Evolutionary conservation across 2,797 vertebrate species (phyloP).

Genomic region (Apodemus agrarius): DNA sequence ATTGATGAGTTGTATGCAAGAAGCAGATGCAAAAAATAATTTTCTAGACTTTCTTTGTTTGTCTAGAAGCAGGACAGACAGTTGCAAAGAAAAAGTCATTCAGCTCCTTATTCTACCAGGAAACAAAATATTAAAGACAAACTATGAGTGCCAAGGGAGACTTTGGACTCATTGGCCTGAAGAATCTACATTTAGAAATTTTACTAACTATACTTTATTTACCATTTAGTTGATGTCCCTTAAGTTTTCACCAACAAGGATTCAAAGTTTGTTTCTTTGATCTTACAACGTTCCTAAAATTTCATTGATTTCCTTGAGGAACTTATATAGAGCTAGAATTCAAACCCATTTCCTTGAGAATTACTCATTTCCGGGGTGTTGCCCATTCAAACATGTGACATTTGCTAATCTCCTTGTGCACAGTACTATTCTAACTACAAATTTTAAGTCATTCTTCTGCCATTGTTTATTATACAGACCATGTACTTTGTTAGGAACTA

Average conservation of each 20-base stretch:
- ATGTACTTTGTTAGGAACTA: not conserved
- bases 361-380: not conserved
- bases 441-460: not conserved
- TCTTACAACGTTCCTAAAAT: not conserved
- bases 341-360: not conserved
- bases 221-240: not conserved
- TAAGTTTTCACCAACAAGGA: not conserved
- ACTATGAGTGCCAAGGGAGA: not conserved
- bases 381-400: not conserved
- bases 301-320: not conserved
- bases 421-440: not conserved
- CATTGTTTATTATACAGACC: not conserved
- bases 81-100: not conserved
- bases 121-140: not conserved
- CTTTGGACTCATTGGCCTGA: not conserved
- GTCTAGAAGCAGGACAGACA: not conserved
- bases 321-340: not conserved
- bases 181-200: not conserved
- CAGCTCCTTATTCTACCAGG: not conserved
- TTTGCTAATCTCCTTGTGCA: not conserved
- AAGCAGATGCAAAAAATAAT: not conserved
- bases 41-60: not conserved
- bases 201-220: not conserved
- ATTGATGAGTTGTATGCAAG: not conserved
- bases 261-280: not conserved